These are phyloP conservation scores for Drosophila suzukii DNA, from an alignment of 1,140 invertebrate species.

Conservation along the genomic window DNA sequence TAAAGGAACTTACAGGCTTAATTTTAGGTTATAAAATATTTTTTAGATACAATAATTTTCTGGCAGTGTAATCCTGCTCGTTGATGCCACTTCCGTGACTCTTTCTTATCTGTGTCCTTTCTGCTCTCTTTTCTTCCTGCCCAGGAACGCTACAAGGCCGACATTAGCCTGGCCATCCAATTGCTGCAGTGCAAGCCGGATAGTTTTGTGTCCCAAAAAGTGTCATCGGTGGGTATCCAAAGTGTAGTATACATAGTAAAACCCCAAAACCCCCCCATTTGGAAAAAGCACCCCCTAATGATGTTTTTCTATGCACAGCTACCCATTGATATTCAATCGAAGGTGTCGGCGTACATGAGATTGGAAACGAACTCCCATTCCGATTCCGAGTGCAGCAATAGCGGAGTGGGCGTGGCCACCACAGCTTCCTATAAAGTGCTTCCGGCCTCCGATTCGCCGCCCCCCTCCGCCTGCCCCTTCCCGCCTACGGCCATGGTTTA, in stretches of 20 bases:
- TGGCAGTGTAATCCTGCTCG: conserved; percentile 12
- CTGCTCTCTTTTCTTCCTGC: conserved; percentile 80
- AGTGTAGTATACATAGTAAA: not conserved
- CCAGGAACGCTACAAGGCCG: conserved; percentile 96
- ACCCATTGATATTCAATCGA: conserved; percentile 94
- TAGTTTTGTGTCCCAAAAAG: conserved; percentile 96
- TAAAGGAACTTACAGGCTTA: too few species aligned
- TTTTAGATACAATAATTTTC: not conserved
- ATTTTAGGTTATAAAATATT: not conserved
- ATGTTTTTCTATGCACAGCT: conserved; percentile 88
- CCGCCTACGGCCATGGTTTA: conserved; percentile 96
- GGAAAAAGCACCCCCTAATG: conserved; percentile 2
- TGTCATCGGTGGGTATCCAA: conserved; percentile 91
- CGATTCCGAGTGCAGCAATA: conserved; percentile 82
- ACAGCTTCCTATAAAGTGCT: conserved; percentile 84
- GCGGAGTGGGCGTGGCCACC: conserved; percentile 80
- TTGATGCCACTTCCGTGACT: conserved; percentile 52
- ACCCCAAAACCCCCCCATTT: not conserved
- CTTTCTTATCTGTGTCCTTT: conserved; percentile 50
- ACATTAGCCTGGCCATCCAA: conserved; percentile 97
- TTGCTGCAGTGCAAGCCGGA: conserved; percentile 97
- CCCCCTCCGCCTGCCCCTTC: conserved; percentile 86
- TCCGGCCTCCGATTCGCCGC: conserved; percentile 83
- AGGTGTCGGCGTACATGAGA: conserved; percentile 92
- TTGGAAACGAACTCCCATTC: conserved; percentile 88